Evolutionary conservation across 2,113 vertebrate species (phyloP).

Genomic region (Pseudopodoces humilis): DNA sequence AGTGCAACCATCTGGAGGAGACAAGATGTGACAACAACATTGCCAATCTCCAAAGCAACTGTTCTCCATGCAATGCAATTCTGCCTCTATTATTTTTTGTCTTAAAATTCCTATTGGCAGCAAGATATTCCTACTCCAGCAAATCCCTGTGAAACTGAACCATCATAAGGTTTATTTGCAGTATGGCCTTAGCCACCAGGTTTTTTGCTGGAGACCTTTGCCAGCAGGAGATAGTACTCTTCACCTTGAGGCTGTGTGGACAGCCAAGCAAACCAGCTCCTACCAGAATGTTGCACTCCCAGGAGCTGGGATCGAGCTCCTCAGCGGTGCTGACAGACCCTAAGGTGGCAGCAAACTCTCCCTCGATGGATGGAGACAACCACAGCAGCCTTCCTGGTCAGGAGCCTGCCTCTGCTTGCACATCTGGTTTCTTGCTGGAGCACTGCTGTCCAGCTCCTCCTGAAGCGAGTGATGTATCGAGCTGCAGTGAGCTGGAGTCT

Average conservation of each 20-base stretch:
- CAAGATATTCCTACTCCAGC: background rate
- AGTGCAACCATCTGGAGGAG: background rate
- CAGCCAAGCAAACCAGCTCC: background rate
- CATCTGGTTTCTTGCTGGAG: constrained; percentile 48
- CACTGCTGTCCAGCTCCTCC: constrained; percentile 43
- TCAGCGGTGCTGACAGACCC: constrained; percentile 44
- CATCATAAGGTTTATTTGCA: background rate
- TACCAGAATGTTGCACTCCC: background rate
- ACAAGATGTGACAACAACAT: background rate
- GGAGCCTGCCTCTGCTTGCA: constrained; percentile 5
- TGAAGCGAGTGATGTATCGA: background rate
- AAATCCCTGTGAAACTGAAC: background rate
- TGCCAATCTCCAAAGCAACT: background rate
- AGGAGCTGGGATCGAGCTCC: background rate
- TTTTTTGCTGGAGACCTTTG: background rate
- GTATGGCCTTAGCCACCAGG: background rate
- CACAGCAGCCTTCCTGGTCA: background rate
- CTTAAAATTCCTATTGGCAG: background rate
- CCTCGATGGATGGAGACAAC: background rate
- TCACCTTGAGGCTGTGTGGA: background rate
- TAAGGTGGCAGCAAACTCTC: constrained; percentile 63
- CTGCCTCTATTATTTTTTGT: background rate
- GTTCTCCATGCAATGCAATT: rapidly evolving
- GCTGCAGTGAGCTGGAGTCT: background rate
- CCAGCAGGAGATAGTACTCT: background rate